Evolutionary conservation across 1,140 invertebrate species (phyloP), one percentile per base, ranked within the genome.

Genomic region (Drosophila funebris): DNA sequence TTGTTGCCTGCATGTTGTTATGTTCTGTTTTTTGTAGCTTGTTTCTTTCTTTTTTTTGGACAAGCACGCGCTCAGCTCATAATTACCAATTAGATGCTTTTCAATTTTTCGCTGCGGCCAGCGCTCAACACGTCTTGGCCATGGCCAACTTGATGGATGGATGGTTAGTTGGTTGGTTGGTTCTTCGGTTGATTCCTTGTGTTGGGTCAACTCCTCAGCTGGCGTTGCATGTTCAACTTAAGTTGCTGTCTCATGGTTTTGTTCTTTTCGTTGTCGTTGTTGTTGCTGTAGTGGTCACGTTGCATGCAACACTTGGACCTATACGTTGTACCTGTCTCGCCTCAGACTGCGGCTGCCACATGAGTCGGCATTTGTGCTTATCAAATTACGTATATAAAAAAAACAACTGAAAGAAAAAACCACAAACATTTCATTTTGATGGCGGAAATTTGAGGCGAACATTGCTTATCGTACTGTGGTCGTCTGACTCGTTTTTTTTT

Each of bases 81-180:
- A 78, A 78, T 75, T 70, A 78, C 75, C 72, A 77, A 78, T 78
- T 78, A 78, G 75, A 78, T 74, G 72, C 75, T 75, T 78, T 78
- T 78, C 72, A 78, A 78, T 77, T 77, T 74, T 75, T 75, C 66
- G 72, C 56, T 75, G 72, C 43, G 71, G 61, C 64, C 64, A 69
- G 60, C 72, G 66, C 54, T 75, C 71, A 78, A 74, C 66, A 78
- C 72, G 64, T 74, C 72, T 62, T 37, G 43, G 57, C 68, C 61
- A 64, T 52, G 67, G 53, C 29, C 62, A 52, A 70, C 11, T 64
- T 77, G 74, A 61, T 74, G 60, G 70, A 73, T 73, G 53, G 70
- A 69, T 73, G 71, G 20, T 37, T 57, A 39, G 48, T 9, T 53
- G 36, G 24, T 36, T 33, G 11, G 18, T 8, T 46, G 18, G 6